Percentiles rank a stretch among this genome's conserved stretches.
These are phyloP conservation scores for Cyanoramphus novaezelandiae DNA, from an alignment of 2,113 vertebrate species.

Conservation along the genomic window DNA sequence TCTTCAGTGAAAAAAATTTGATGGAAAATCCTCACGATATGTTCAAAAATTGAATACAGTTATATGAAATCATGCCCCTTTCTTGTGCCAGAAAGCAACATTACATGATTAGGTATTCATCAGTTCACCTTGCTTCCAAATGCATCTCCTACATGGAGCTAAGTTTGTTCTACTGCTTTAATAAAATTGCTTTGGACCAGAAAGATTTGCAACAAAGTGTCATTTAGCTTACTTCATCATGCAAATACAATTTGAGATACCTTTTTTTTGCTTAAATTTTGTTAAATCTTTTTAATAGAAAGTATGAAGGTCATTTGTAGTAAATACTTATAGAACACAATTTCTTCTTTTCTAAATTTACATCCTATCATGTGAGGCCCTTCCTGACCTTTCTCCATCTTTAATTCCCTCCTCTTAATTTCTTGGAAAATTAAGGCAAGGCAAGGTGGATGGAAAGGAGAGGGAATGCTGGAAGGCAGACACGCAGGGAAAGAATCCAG, in stretches of 20 bases:
- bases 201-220: background rate
- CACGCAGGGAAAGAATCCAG: background rate
- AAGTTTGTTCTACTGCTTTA: background rate
- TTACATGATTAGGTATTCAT: background rate
- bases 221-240: background rate
- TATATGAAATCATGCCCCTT: background rate
- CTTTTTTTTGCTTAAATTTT: background rate
- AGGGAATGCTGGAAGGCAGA: background rate
- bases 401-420: background rate
- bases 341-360: background rate
- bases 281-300: background rate
- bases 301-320: background rate
- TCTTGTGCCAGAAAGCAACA: background rate
- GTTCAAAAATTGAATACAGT: background rate
- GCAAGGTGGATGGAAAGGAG: background rate
- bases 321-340: background rate
- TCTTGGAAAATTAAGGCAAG: background rate
- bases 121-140: background rate
- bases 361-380: fast-evolving
- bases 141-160: background rate
- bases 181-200: background rate
- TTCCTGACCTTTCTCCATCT: background rate
- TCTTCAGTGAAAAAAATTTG: background rate
- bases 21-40: background rate
- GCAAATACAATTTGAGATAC: background rate